Conservation (phyloP, 1,140 invertebrate genomes). For the Cyclargus thomasi region DNA sequence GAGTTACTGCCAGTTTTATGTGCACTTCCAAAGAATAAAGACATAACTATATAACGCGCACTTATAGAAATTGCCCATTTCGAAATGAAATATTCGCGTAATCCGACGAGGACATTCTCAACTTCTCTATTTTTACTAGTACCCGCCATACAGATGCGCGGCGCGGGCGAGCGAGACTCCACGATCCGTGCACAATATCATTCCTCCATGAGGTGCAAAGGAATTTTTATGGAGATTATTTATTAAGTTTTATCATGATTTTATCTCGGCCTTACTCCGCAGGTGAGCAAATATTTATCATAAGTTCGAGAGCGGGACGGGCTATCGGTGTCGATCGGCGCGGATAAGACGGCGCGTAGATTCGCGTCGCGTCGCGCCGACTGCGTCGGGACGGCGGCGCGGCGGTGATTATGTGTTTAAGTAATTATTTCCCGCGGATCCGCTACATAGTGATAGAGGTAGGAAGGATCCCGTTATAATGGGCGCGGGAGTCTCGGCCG, state of each 20-base stretch:
- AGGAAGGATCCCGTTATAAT: slow-evolving; percentile 44
- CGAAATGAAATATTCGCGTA: slow-evolving; percentile 2
- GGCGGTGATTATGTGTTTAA: slow-evolving; percentile 44
- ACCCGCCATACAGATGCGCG: background rate
- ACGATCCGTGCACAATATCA: slow-evolving; percentile 4
- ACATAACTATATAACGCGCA: background rate
- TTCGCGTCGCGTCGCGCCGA: slow-evolving; percentile 35
- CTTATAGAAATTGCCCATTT: slow-evolving; percentile 2
- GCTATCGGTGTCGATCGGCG: slow-evolving; percentile 29
- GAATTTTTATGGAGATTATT: slow-evolving; percentile 24
- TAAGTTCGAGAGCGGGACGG: slow-evolving; percentile 24
- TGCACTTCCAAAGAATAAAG: background rate
- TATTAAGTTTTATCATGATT: slow-evolving; percentile 18
- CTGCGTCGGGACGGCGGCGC: slow-evolving; percentile 37
- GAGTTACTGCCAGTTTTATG: background rate
- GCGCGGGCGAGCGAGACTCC: background rate
- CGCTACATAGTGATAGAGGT: slow-evolving; percentile 36
- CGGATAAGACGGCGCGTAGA: slow-evolving; percentile 36
- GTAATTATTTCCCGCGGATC: slow-evolving; percentile 39
- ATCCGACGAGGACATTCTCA: background rate
- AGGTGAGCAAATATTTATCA: slow-evolving; percentile 22
- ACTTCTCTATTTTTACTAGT: background rate
- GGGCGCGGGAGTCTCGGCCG: slow-evolving; percentile 34
- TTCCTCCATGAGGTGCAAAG: slow-evolving; percentile 14
- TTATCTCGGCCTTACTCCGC: slow-evolving; percentile 17